Conservation (phyloP, 2,113 vertebrate species). For the Falcunculus frontatus region DNA sequence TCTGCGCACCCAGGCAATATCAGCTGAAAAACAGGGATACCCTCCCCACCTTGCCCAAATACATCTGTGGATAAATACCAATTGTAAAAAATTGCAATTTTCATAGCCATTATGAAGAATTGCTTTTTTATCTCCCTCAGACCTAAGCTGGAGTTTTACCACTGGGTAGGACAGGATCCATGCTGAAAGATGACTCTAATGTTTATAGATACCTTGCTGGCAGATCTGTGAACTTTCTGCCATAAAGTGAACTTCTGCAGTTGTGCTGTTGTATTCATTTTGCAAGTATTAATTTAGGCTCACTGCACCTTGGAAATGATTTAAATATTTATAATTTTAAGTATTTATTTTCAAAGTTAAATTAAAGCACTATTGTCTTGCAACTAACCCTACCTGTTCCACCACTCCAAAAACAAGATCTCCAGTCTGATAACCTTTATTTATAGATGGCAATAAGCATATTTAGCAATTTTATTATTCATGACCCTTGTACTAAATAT, state of each 20-base stretch:
- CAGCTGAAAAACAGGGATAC: background rate
- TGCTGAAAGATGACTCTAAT: background rate
- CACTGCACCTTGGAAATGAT: conserved; percentile 36
- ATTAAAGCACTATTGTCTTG: conserved; percentile 77
- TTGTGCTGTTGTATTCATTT: conserved; percentile 32
- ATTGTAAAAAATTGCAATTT: background rate
- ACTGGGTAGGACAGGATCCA: rapidly evolving
- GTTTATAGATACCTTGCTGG: background rate
- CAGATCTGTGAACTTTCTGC: conserved; percentile 20
- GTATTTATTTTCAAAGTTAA: conserved; percentile 80
- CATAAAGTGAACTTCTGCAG: background rate
- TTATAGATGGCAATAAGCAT: conserved; percentile 78
- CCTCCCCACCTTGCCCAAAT: background rate
- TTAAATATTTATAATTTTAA: conserved; percentile 79
- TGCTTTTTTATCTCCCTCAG: background rate
- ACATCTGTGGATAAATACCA: background rate
- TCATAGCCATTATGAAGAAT: rapidly evolving
- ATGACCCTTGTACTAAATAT: conserved; percentile 77
- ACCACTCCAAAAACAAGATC: conserved; percentile 67
- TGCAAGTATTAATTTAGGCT: conserved; percentile 32
- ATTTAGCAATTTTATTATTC: conserved; percentile 83
- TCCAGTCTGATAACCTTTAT: conserved; percentile 74
- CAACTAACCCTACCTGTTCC: conserved; percentile 73
- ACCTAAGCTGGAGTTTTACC: background rate
- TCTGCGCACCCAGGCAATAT: background rate